These are phyloP conservation scores for Limnodromus scolopaceus DNA, from an alignment of 2,797 vertebrate genomes.

Conservation along the genomic window DNA sequence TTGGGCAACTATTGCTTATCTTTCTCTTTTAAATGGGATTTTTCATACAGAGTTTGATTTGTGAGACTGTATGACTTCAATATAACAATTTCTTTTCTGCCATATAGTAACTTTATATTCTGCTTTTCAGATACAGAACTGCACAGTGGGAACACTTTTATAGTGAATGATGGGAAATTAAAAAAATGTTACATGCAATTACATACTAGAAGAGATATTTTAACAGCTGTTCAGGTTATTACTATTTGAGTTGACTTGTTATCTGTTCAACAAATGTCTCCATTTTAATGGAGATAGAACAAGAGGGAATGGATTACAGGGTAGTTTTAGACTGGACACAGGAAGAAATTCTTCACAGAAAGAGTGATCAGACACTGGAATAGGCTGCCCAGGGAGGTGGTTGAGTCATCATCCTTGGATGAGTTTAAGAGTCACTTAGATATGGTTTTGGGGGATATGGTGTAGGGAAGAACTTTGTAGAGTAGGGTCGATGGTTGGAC, in stretches of 20 bases:
- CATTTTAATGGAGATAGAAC: background rate
- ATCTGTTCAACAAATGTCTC: background rate
- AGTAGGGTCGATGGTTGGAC: too few relatives aligned
- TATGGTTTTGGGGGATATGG: too few relatives aligned
- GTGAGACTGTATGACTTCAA: background rate
- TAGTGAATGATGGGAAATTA: background rate
- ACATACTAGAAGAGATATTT: background rate
- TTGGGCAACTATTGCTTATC: background rate
- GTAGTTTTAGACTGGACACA: too few relatives aligned
- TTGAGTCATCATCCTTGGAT: too few relatives aligned
- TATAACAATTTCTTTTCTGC: background rate
- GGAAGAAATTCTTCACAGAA: too few relatives aligned
- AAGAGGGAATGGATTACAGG: too few relatives aligned
- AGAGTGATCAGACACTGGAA: too few relatives aligned
- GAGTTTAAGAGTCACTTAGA: too few relatives aligned
- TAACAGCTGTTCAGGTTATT: background rate
- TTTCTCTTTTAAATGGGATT: background rate
- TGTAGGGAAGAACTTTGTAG: too few relatives aligned
- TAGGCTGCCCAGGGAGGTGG: too few relatives aligned
- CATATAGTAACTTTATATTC: background rate
- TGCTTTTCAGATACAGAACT: background rate
- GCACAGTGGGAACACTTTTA: background rate
- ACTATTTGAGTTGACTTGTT: background rate
- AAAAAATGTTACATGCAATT: background rate
- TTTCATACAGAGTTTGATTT: background rate